phyloP scores from a whole-genome alignment of 2,888 invertebrate genomes.

The Drosophila lutescens region DNA sequence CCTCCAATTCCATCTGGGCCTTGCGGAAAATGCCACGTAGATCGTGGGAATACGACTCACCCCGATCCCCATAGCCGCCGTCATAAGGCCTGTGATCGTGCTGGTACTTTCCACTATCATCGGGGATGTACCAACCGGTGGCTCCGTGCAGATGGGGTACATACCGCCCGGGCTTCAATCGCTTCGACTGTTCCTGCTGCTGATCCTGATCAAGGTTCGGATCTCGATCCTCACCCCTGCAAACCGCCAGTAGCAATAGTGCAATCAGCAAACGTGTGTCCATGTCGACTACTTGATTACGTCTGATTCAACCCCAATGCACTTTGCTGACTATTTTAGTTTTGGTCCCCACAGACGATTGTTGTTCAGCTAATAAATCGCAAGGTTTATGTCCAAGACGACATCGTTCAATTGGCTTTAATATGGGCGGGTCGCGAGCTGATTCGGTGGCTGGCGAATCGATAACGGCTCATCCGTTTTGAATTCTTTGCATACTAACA shows the following conservation, averaged over 20 bases:
- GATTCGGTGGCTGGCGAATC: slow-evolving; percentile 44
- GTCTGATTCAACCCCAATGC: slow-evolving; percentile 53
- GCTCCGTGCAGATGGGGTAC: slow-evolving; percentile 73
- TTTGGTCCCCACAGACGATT: slow-evolving; percentile 10
- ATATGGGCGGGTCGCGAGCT: slow-evolving; percentile 38
- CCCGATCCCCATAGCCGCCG: slow-evolving; percentile 85
- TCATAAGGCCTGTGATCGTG: slow-evolving; percentile 85
- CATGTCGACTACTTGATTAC: slow-evolving; percentile 59
- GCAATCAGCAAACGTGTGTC: slow-evolving; percentile 48
- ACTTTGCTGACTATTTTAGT: slow-evolving; percentile 60
- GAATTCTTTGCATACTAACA: slow-evolving; percentile 74
- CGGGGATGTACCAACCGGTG: slow-evolving; percentile 86
- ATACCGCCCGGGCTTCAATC: slow-evolving; percentile 68
- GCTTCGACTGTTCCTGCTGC: slow-evolving; percentile 9
- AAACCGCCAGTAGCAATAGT: slow-evolving; percentile 10
- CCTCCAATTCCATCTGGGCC: slow-evolving; percentile 55
- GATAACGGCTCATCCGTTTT: slow-evolving; percentile 32
- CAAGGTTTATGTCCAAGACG: slow-evolving; percentile 55
- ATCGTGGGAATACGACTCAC: slow-evolving; percentile 81
- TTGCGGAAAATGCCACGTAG: slow-evolving; percentile 55
- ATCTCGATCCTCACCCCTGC: slow-evolving; percentile 19
- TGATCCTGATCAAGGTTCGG: slow-evolving; percentile 2
- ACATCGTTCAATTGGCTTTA: slow-evolving; percentile 51
- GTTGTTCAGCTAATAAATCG: slow-evolving; percentile 46
- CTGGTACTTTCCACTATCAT: slow-evolving; percentile 86